These are phyloP conservation scores for Parotia lawesii DNA, from an alignment of 2,113 vertebrate species.

Conservation along the genomic window DNA sequence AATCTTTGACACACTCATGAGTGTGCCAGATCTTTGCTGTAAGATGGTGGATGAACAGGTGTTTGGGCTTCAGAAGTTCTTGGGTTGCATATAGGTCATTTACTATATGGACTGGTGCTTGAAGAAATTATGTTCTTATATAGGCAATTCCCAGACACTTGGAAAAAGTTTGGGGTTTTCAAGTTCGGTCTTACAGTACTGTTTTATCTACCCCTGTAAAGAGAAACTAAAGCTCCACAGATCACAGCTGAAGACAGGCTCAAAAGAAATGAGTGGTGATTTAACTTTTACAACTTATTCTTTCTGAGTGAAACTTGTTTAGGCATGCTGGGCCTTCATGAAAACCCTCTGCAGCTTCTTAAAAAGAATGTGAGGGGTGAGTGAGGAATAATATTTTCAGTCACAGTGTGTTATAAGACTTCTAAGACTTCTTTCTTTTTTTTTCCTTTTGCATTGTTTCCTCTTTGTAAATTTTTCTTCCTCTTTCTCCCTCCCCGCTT, in stretches of 20 bases:
- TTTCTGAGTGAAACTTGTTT: conserved; percentile 62
- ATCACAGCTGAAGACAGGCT: conserved; percentile 61
- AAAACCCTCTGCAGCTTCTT: conserved; percentile 53
- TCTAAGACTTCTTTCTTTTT: neutral
- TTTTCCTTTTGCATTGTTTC: conserved; percentile 25
- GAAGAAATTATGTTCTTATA: neutral
- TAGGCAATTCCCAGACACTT: neutral
- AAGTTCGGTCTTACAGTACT: neutral
- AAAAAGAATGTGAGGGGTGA: conserved; percentile 46
- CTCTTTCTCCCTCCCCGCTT: neutral
- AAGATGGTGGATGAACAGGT: neutral
- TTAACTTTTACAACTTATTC: conserved; percentile 65
- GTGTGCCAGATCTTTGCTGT: neutral
- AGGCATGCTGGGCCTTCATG: conserved; percentile 56
- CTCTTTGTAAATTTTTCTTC: conserved; percentile 30
- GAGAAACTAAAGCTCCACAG: conserved; percentile 27
- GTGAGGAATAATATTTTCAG: conserved; percentile 41
- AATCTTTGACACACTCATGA: neutral
- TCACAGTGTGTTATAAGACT: conserved; percentile 20
- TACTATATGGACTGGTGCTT: neutral
- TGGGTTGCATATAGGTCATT: neutral
- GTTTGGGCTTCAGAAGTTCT: neutral
- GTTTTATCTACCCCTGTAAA: neutral
- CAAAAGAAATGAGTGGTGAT: conserved; percentile 36
- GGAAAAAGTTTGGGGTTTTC: neutral